Conservation (phyloP, 2,888 invertebrate species). For the Drosophila cyrtoloma region DNA sequence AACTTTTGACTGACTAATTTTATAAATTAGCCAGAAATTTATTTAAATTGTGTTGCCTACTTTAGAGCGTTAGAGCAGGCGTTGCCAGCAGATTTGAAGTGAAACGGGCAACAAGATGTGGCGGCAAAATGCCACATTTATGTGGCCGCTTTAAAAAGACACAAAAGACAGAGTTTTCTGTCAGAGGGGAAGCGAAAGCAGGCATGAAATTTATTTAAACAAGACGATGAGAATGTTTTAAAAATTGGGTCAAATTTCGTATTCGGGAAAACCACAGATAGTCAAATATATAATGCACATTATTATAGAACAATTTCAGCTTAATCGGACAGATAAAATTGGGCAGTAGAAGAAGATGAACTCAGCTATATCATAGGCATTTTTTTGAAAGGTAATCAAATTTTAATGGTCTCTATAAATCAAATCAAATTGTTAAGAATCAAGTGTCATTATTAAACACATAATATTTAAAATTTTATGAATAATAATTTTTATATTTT, state of each 20-base stretch:
- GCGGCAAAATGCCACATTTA: conserved; percentile 56
- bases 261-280: not conserved
- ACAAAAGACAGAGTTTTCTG: not conserved
- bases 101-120: conserved; percentile 47
- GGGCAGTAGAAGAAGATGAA: not conserved
- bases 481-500: not conserved
- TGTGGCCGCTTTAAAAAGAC: conserved; percentile 22
- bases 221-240: not conserved
- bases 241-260: conserved; percentile 1
- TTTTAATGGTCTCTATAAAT: not conserved
- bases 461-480: not conserved
- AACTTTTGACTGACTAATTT: conserved; percentile 67
- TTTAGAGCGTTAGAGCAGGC: conserved; percentile 18
- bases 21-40: conserved; percentile 73
- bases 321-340: not conserved
- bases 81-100: conserved; percentile 19
- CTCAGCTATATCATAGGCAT: not conserved
- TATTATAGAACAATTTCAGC: not conserved
- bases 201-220: conserved; percentile 20
- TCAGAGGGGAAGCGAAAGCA: not conserved
- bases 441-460: not conserved
- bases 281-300: not conserved
- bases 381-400: not conserved
- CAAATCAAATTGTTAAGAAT: not conserved
- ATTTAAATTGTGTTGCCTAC: conserved; percentile 74